Percentiles rank a stretch among this genome's conserved stretches.
Evolutionary conservation across 2,113 vertebrate species (phyloP).

Genomic region (Mustelus asterias): DNA sequence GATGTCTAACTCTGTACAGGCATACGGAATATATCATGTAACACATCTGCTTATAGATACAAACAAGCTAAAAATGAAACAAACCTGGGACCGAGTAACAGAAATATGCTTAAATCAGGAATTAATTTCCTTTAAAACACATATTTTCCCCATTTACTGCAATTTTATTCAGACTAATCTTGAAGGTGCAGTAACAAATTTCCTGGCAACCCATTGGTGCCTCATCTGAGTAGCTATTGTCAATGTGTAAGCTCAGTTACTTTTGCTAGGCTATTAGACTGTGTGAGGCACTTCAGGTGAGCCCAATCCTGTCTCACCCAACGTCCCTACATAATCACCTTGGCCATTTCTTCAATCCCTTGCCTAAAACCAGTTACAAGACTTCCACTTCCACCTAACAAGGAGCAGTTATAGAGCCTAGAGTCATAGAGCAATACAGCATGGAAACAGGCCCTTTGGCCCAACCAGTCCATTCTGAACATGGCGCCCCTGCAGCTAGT

Average conservation of each 20-base stretch:
- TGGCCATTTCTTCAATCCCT: neutral
- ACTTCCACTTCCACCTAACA: neutral
- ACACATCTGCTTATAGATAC: neutral
- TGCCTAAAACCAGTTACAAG: neutral
- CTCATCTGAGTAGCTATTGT: neutral
- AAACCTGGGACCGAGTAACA: neutral
- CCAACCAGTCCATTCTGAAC: no score
- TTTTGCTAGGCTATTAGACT: neutral
- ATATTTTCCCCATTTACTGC: neutral
- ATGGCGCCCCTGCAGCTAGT: no score
- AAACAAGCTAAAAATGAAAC: neutral
- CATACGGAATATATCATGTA: neutral
- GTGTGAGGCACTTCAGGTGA: neutral
- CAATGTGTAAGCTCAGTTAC: neutral
- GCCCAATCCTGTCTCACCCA: neutral
- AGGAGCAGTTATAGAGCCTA: neutral
- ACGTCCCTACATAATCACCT: neutral
- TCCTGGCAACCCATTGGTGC: neutral
- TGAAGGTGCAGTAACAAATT: neutral
- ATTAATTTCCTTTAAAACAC: neutral
- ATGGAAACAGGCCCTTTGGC: no score
- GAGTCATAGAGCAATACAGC: no score
- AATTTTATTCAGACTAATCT: neutral
- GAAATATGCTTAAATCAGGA: neutral
- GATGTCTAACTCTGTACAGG: neutral